A percentile compares a stretch with the other conserved stretches of the same genome.
phyloP scores from a whole-genome alignment of 2,888 invertebrate genomes.

The Conomelus anceps region DNA sequence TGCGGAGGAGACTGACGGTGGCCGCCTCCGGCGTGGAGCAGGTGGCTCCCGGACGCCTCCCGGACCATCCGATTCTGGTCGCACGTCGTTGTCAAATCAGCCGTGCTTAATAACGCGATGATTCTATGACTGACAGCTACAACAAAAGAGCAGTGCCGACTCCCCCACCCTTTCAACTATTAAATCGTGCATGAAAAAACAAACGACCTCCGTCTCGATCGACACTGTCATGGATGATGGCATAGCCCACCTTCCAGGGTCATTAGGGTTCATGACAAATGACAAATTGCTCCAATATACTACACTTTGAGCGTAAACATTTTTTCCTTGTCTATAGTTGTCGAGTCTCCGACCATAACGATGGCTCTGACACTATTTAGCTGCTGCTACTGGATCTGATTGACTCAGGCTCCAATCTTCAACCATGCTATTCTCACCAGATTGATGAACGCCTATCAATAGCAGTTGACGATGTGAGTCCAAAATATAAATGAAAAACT shows the following conservation, averaged over 20 bases:
- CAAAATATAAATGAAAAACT: background rate
- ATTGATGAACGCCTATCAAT: background rate
- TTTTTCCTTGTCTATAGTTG: too few relatives aligned
- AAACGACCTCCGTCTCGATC: conserved; percentile 20
- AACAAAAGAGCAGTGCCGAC: conserved; percentile 20
- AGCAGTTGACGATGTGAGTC: background rate
- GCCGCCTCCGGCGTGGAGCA: background rate
- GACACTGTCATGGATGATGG: conserved; percentile 14
- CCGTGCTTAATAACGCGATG: conserved; percentile 15
- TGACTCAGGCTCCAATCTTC: background rate
- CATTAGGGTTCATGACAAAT: conserved; percentile 22
- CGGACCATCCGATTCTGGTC: background rate
- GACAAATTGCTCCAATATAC: conserved; percentile 18
- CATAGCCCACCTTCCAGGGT: background rate
- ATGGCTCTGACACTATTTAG: too few relatives aligned
- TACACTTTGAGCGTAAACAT: background rate
- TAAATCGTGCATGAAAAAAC: conserved; percentile 30
- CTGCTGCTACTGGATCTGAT: background rate
- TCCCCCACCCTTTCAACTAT: conserved; percentile 13
- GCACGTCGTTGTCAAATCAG: conserved; percentile 26
- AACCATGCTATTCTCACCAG: background rate
- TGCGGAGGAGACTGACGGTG: background rate
- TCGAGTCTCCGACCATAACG: background rate
- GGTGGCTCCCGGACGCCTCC: background rate
- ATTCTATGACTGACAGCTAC: background rate